Evolutionary conservation across 2,888 invertebrate genomes (phyloP), one percentile per base, ranked within the genome.

Genomic region (Protonemura montana): DNA sequence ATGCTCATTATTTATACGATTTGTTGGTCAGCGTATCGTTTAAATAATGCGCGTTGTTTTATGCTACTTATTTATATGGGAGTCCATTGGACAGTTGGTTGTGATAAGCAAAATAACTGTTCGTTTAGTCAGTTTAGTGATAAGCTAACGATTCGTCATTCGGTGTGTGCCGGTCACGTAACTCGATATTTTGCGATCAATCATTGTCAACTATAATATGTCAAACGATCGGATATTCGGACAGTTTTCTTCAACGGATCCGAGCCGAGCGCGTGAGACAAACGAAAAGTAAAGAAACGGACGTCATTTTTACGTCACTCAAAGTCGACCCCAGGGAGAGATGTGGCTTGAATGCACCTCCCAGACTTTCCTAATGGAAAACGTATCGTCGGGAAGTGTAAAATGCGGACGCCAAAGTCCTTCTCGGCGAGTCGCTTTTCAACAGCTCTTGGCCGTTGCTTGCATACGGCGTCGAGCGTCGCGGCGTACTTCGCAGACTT

Each of bases 241-340:
- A 59, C 59, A 59, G 59, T 59, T 59, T 59, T 59, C 21, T 21
- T 59, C 59, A 3, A 13, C 59, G 59, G 59, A 7, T 59, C 16
- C 13, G 21, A 59, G 21, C 59, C 59, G 59, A 10, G 59, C 59
- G 59, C 59, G 59, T 59, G 59, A 59, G 59, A 59, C 59, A 59
- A 59, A 59, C 59, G 59, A 59, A 59, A 59, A 59, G 59, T 59
- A 59, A 59, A 59, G 59, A 59, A 59, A 59, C 59, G 59, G 59
- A 59, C 59, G 59, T 59, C 59, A 59, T 59, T 59, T 59, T 59
- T 59, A 59, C 59, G 59, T 59, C 59, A 59, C 59, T 59, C 59
- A 59, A 59, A 59, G 59, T 59, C 59, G 59, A 59, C 59, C 59
- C 59, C 2, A 59, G 59, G 59, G 59, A 59, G 59, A 59, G 59